Percentiles rank a stretch among this genome's conserved stretches.
These are phyloP conservation scores for Mechanitis mazaeus DNA, from an alignment of 2,888 invertebrate species.

Conservation along the genomic window DNA sequence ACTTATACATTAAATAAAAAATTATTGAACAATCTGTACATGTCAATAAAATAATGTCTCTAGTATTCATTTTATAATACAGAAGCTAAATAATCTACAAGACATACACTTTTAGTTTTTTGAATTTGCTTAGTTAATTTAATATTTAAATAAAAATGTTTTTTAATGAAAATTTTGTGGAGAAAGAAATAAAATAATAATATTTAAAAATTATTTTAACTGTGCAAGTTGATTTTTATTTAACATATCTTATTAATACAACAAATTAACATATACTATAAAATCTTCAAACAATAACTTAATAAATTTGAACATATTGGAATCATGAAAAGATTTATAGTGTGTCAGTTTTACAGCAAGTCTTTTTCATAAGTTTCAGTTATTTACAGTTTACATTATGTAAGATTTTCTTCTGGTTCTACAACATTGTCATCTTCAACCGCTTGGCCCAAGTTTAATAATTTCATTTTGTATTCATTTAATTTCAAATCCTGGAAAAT, in stretches of 20 bases:
- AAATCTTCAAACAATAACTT: slow-evolving; percentile 14
- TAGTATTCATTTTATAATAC: too few species aligned
- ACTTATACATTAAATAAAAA: too few species aligned
- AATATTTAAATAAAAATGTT: too few species aligned
- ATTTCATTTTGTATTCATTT: slow-evolving; percentile 77
- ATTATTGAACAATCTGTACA: too few species aligned
- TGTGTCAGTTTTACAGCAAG: too few species aligned
- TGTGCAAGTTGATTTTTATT: background rate
- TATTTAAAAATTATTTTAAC: too few species aligned
- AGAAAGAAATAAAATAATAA: too few species aligned
- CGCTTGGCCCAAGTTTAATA: slow-evolving; percentile 74
- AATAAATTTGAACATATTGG: slow-evolving; percentile 1
- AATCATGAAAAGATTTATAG: background rate
- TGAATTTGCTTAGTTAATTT: too few species aligned
- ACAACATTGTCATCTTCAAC: slow-evolving; percentile 58
- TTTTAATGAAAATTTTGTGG: too few species aligned
- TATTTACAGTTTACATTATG: slow-evolving; percentile 21
- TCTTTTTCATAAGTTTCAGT: background rate
- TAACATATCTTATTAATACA: slow-evolving; percentile 12
- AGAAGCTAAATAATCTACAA: too few species aligned
- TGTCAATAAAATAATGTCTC: too few species aligned
- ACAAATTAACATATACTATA: slow-evolving; percentile 14
- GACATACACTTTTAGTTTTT: too few species aligned
- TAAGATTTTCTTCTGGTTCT: slow-evolving; percentile 34
- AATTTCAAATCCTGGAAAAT: slow-evolving; percentile 75